Conservation (phyloP, 2,888 invertebrate species). For the Ditula angustiorana region DNA sequence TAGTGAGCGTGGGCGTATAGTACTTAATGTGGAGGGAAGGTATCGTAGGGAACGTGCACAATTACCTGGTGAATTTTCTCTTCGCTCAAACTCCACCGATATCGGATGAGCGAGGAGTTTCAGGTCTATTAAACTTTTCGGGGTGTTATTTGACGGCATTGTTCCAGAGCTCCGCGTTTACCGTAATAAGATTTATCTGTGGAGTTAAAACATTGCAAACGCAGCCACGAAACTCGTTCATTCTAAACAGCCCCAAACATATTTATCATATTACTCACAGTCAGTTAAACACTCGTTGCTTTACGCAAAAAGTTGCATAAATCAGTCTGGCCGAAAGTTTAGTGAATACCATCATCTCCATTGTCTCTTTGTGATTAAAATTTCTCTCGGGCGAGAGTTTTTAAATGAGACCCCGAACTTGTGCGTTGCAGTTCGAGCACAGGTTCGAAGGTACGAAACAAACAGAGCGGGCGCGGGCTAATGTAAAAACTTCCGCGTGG, state of each 20-base stretch:
- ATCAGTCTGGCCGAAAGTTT: constrained; percentile 66
- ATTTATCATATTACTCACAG: constrained; percentile 45
- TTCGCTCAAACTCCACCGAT: constrained; percentile 20
- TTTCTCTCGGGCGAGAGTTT: constrained; percentile 66
- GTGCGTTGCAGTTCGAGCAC: constrained; percentile 66
- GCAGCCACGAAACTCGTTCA: constrained; percentile 51
- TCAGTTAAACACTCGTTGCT: constrained; percentile 46
- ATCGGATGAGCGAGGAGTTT: constrained; percentile 25
- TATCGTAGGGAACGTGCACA: constrained; percentile 4
- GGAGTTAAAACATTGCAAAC: constrained; percentile 47
- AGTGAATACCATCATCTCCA: constrained; percentile 65
- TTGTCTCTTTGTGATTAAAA: constrained; percentile 81
- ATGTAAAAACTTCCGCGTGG: constrained; percentile 77
- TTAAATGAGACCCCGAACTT: constrained; percentile 78
- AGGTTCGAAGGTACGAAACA: constrained; percentile 73
- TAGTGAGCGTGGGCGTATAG: background rate
- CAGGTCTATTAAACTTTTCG: constrained; percentile 35
- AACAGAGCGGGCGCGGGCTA: constrained; percentile 71
- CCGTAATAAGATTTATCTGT: constrained; percentile 38
- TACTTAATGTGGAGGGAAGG: constrained; percentile 24
- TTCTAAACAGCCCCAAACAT: constrained; percentile 50
- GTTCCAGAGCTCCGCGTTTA: constrained; percentile 26
- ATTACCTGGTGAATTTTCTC: constrained; percentile 18
- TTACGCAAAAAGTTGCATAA: constrained; percentile 60
- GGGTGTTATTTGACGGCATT: constrained; percentile 35